Evolutionary conservation across 2,888 invertebrate species (phyloP), one percentile per base, ranked within the genome.

Genomic region (Trissoscelio sp.): DNA sequence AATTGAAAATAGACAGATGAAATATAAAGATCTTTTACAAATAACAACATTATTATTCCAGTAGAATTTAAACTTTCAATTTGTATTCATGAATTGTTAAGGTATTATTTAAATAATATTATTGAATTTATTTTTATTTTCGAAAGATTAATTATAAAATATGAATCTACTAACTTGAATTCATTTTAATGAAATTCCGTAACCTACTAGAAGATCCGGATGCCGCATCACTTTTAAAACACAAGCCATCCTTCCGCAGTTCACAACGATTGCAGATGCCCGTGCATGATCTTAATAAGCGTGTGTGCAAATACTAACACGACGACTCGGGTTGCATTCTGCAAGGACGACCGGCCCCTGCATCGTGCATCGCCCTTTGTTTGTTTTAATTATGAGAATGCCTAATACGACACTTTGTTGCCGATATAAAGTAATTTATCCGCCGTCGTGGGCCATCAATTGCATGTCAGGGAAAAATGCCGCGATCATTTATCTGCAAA

Each of bases 351-450:
- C 74, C 62, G 70, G 79, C 69, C 77, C 55, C 24, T 67, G 72
- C 53, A 12, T 39, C 81, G 73, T 62, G 66, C 73, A 78, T 77
- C 69, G 77, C 51, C 66, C 77, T 81, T 81, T 82, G 82, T 82
- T 82, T 82, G 82, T 82, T 82, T 82, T 82, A 82, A 82, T 82
- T 82, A 78, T 73, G 74, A 73, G 78, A 48, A 46, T 58, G 34
- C 69, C 48, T 39, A 48, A 12, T 24, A 44, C 58, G 60, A 67
- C 73, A 79, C 73, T 62, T 73, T 64, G 51, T 72, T 64, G 46
- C 48, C 53, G 72, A 64, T 79, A 72, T 16, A 70, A 69, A 48
- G 24, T 42, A 55, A 78, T 62, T 69, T 70, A 62, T 57, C 53
- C 31, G 22, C 12, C 12, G 7, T 39, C 42, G 24, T 14, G 0